Base-by-base conservation (phyloP, 2,113 vertebrate genomes). In the Syngnathus typhle region DNA sequence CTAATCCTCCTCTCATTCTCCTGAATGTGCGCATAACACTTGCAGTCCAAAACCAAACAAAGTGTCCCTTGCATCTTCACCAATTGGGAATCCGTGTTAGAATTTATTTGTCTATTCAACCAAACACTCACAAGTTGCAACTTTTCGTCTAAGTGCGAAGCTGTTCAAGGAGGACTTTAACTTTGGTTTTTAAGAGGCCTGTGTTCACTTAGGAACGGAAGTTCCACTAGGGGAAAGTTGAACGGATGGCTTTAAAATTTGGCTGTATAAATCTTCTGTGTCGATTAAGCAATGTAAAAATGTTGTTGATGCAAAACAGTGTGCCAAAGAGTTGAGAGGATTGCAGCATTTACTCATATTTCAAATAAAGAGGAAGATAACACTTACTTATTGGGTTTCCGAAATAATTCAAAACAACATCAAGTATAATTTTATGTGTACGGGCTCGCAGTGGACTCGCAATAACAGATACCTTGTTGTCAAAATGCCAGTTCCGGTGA, bases 1-100 rank as follows among this genome's bases (percentile, higher is more conserved):
- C 73, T 88, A 89, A 89, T 91, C 88, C 79, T 11, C 52, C 63
- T 78, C 74, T 69, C 75, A 85, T 88, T 86, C 78, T 78, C 70
- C 73, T 77, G 78, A 80, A 84, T 84, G 76, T 74, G 36, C 13
- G 52, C 67, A 73, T 73, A 73, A 44, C 60, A 77, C 61, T 69
- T 59, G 16, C 55, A 74, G 69, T 76, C 49, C 10, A 13, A 69
- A 68, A 63, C 68, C 6, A 9, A 76, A 54, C 46, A 67, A 85
- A 68, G 67, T 67, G 70, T 3, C 16, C 19, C 39, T 16, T 56
- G 13, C 55, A 36, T 36, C 55, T 0, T 0, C 6, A 6, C 27
- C 60, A 62, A 43, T 23, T 62, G 39, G n/a, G 36, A 21, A 12
- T 36, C 16, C 56, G 37, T n/a, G 8, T 43, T 15, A 13, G 21